Conservation (phyloP, 2,113 vertebrate genomes). For the Pipa parva region DNA sequence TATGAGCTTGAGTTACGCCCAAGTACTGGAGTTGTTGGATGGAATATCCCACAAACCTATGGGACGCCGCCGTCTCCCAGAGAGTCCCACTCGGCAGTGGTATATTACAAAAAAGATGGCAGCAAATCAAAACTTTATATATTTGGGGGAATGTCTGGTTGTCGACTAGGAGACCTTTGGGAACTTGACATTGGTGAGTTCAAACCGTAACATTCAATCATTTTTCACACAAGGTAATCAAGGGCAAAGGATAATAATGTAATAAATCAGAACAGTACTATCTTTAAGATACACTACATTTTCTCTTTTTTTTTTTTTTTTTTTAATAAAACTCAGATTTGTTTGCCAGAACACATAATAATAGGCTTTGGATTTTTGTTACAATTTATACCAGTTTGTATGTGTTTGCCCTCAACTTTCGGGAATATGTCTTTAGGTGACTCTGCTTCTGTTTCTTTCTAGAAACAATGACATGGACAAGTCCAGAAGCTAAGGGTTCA, state of each 20-base stretch:
- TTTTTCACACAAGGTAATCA: no score
- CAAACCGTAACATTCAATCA: not conserved
- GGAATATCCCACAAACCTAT: conserved; percentile 86
- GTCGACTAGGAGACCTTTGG: conserved; percentile 87
- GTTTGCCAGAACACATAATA: no score
- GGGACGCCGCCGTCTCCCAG: conserved; percentile 78
- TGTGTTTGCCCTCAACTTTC: no score
- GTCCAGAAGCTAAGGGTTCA: conserved; percentile 76
- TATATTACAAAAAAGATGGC: conserved; percentile 68
- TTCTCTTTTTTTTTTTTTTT: not conserved
- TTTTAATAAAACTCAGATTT: no score
- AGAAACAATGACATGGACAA: conserved; percentile 94
- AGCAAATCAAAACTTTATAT: conserved; percentile 83
- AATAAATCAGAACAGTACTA: no score
- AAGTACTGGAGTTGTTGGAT: conserved; percentile 82
- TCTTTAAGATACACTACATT: not conserved
- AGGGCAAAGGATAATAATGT: no score
- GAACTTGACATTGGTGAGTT: conserved; percentile 87
- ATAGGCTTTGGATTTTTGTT: no score
- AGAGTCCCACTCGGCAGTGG: conserved; percentile 87
- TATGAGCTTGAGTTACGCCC: conserved; percentile 91
- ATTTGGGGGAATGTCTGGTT: conserved; percentile 93
- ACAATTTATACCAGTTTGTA: no score
- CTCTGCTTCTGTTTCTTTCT: conserved; percentile 44
- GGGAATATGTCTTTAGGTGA: no score